Evolutionary conservation across 2,113 vertebrate genomes (phyloP), one percentile per base, ranked within the genome.

Genomic region (Motacilla tschutschensis): DNA sequence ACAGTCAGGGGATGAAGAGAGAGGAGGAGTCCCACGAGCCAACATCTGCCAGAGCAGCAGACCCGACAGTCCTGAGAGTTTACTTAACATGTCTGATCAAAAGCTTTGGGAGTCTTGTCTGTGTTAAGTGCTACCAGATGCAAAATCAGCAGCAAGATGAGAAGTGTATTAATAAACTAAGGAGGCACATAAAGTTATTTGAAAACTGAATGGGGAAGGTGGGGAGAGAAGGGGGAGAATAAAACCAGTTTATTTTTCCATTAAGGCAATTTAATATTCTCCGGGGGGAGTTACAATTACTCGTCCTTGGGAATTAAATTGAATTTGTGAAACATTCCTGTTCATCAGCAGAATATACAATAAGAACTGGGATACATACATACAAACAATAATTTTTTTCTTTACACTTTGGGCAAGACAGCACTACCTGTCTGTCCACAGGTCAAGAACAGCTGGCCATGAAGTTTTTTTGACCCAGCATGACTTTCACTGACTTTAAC

Each of bases 241-340:
- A 75, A 94, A 94, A 91, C 46, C 73, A 71, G 94, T 87, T 93
- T 93, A 90, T 93, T 89, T 93, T 91, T 91, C 82, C 79, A 93
- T 94, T 87, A 92, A 81, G 73, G 86, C 84, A 89, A 91, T 64
- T 95, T 83, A 88, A 93, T 93, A 83, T 89, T 92, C 82, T 83
- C 91, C 0, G 0, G 18, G 62, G 87, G 79, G 86, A 91, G 69
- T 91, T 76, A 81, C 86, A 85, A 78, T 80, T 60, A 55, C 82
- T 79, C 0, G 7, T 87, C 82, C 92, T 92, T 92, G 82, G 88
- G 85, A 95, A 95, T 92, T 82, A 84, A 89, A 94, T 55, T 84
- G 84, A 91, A 87, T 91, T 67, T 90, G 69, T 57, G 71, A 77
- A 84, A 80, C 1, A 11, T 47, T 87, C 66, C 50, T 70, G 85